These are phyloP conservation scores for Merluccius polli DNA, from an alignment of 2,797 vertebrate species.

Conservation along the genomic window DNA sequence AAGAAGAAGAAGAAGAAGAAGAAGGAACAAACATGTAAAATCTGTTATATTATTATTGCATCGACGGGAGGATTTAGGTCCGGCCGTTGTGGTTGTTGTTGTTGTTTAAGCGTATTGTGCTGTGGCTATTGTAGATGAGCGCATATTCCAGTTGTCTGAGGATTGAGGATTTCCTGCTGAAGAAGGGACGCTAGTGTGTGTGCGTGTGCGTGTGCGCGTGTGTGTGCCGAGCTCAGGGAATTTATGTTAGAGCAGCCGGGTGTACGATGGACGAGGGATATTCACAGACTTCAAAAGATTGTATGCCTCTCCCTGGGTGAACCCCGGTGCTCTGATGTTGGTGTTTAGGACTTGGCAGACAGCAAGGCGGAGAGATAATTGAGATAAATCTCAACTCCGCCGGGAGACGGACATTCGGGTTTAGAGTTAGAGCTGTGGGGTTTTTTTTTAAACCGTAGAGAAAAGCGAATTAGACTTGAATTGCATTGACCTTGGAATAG, in stretches of 20 bases:
- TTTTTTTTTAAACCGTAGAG: conserved; percentile 50
- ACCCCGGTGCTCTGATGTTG: conserved; percentile 42
- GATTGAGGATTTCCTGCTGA: conserved; percentile 48
- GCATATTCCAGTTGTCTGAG: conserved; percentile 50
- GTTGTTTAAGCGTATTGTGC: conserved; percentile 45
- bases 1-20: too few species aligned
- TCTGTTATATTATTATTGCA: neutral
- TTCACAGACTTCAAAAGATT: conserved; percentile 64
- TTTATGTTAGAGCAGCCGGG: conserved; percentile 52
- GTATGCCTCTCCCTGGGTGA: conserved; percentile 45
- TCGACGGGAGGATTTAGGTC: conserved; percentile 47
- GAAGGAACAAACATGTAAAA: neutral
- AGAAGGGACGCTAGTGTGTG: conserved; percentile 32
- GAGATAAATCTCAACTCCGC: conserved; percentile 62
- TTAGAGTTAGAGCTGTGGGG: conserved; percentile 44
- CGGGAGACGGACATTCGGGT: conserved; percentile 57
- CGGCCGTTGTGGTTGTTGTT: conserved; percentile 19
- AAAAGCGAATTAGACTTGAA: conserved; percentile 54
- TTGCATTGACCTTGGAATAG: conserved; percentile 57
- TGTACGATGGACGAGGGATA: conserved; percentile 40
- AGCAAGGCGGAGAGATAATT: conserved; percentile 52
- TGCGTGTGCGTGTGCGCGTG: neutral
- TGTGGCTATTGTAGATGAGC: conserved; percentile 60
- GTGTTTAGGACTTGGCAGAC: conserved; percentile 61
- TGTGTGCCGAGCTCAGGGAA: conserved; percentile 41